Percentiles rank a stretch among this genome's conserved stretches.
Conservation (phyloP, 1,140 invertebrate genomes). For the Euwallacea fornicatus region DNA sequence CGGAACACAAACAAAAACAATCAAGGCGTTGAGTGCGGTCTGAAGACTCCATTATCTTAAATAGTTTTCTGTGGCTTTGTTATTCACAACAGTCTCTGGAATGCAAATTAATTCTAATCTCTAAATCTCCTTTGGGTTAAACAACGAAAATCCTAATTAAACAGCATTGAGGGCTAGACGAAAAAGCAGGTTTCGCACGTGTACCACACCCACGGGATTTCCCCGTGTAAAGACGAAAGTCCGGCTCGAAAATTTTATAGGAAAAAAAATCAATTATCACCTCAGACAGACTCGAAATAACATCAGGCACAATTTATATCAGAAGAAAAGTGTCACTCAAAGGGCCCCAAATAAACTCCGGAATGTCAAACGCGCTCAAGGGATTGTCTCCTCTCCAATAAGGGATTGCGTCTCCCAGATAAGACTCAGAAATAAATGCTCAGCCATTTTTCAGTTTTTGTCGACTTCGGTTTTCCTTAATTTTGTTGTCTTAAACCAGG, state of each 20-base stretch:
- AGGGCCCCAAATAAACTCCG: conserved; percentile 18
- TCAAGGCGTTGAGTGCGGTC: neutral
- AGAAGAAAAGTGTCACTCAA: conserved; percentile 13
- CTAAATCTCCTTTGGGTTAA: conserved; percentile 4
- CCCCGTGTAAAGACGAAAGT: too few species aligned
- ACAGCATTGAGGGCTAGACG: neutral
- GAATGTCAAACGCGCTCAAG: conserved; percentile 23
- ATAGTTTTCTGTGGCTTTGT: conserved; percentile 16
- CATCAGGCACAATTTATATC: conserved; percentile 17
- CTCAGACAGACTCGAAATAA: conserved; percentile 7
- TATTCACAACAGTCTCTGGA: neutral
- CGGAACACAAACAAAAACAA: conserved; percentile 1
- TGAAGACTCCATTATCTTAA: conserved; percentile 17
- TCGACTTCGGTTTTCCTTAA: neutral
- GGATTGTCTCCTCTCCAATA: conserved; percentile 18
- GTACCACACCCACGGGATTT: too few species aligned
- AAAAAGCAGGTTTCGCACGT: too few species aligned
- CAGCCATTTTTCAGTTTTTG: conserved; percentile 17
- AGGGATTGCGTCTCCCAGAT: conserved; percentile 18
- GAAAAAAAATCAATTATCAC: conserved; percentile 20
- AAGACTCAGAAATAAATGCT: conserved; percentile 6
- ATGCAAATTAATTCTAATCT: conserved; percentile 17
- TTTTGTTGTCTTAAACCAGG: neutral
- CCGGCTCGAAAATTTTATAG: too few species aligned
- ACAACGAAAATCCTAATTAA: neutral